Evolutionary conservation across 2,797 vertebrate genomes (phyloP).

Genomic region (Triplophysa yarkandensis): DNA sequence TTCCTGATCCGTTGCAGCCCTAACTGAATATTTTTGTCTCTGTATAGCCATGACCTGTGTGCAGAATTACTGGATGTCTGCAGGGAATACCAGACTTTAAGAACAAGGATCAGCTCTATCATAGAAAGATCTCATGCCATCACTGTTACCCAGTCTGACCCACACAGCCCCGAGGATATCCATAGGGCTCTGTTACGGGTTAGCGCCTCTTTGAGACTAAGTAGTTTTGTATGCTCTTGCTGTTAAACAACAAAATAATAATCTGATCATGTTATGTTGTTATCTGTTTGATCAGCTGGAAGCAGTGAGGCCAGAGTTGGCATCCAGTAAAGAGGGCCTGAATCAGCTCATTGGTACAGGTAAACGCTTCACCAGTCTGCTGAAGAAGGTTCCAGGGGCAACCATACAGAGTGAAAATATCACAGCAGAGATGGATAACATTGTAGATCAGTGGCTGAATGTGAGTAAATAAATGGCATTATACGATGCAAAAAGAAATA

Average conservation of each 20-base stretch:
- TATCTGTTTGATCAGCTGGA: slow-evolving; percentile 79
- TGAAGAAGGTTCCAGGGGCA: slow-evolving; percentile 81
- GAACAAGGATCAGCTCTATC: slow-evolving; percentile 75
- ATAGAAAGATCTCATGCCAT: slow-evolving; percentile 80
- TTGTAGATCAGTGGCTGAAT: slow-evolving; percentile 89
- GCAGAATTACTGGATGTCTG: slow-evolving; percentile 82
- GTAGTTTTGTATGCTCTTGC: background rate
- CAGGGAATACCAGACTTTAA: slow-evolving; percentile 83
- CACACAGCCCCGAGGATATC: slow-evolving; percentile 86
- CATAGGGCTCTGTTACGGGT: slow-evolving; percentile 84
- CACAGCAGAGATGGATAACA: slow-evolving; percentile 81
- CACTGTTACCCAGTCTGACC: slow-evolving; percentile 76
- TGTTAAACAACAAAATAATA: slow-evolving; percentile 4
- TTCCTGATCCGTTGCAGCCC: background rate
- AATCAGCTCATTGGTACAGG: slow-evolving; percentile 86
- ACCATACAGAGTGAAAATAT: slow-evolving; percentile 67
- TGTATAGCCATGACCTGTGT: slow-evolving; percentile 86
- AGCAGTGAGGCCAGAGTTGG: slow-evolving; percentile 80
- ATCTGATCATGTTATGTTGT: slow-evolving; percentile 11
- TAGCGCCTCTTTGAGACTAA: slow-evolving; percentile 53
- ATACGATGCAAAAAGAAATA: background rate
- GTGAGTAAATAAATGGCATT: slow-evolving; percentile 64
- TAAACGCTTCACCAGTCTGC: slow-evolving; percentile 83
- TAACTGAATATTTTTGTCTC: slow-evolving; percentile 3
- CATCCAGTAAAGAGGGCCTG: slow-evolving; percentile 84